Conservation (phyloP, 2,888 invertebrate species). For the Metalampra italica region DNA sequence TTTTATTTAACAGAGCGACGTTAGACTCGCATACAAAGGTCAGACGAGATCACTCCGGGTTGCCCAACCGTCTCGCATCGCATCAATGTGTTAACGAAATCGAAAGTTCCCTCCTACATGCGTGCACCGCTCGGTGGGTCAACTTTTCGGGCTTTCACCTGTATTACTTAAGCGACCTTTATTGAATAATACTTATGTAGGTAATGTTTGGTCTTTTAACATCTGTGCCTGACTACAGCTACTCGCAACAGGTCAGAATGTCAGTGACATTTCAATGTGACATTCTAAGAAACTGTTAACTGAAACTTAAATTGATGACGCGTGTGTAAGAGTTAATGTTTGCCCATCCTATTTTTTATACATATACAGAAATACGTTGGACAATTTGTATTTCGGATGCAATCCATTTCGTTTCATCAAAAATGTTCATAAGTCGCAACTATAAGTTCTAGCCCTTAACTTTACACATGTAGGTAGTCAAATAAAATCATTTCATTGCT, state of each 20-base stretch:
- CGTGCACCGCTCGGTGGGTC: conserved; percentile 41
- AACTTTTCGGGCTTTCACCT: conserved; percentile 49
- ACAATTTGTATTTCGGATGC: too few relatives aligned
- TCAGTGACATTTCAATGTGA: background rate
- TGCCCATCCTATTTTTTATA: too few relatives aligned
- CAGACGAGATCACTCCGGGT: conserved; percentile 28
- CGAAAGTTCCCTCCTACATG: conserved; percentile 56
- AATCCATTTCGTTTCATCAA: too few relatives aligned
- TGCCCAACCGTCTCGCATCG: conserved; percentile 31
- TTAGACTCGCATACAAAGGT: conserved; percentile 39
- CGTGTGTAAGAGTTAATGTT: too few relatives aligned
- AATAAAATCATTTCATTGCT: too few relatives aligned
- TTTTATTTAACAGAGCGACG: conserved; percentile 19
- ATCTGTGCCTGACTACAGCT: background rate
- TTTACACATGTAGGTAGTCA: too few relatives aligned
- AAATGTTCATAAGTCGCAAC: too few relatives aligned
- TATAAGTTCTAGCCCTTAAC: too few relatives aligned
- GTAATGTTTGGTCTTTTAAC: conserved; percentile 6
- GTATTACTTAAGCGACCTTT: conserved; percentile 61
- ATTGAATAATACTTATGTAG: conserved; percentile 29
- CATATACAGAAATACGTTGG: too few relatives aligned
- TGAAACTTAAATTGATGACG: too few relatives aligned
- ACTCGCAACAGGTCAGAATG: background rate
- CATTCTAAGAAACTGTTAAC: too few relatives aligned
- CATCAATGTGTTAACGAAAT: conserved; percentile 33